Conservation (phyloP, 2,888 invertebrate species). For the Thymelicus acteon region DNA sequence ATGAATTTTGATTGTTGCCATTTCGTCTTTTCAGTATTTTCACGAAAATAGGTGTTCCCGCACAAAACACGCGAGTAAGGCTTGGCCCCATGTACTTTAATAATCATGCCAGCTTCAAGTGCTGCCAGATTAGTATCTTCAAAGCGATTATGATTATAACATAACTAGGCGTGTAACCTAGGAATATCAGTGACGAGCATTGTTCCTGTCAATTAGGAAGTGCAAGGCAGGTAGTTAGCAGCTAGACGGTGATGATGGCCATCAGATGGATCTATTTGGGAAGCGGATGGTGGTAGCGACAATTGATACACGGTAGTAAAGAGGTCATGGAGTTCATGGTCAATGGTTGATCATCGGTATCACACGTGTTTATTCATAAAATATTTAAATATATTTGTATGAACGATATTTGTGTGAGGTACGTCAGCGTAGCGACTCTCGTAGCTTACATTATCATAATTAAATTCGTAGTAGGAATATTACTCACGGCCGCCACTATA, state of each 20-base stretch:
- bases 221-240: constrained; percentile 44
- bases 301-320: constrained; percentile 61
- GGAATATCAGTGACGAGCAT: neutral
- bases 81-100: too few relatives aligned
- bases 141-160: neutral
- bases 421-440: constrained; percentile 54
- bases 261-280: constrained; percentile 52
- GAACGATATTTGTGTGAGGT: constrained; percentile 33
- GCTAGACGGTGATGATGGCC: constrained; percentile 39
- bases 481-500: constrained; percentile 41
- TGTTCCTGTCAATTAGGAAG: constrained; percentile 28
- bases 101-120: neutral
- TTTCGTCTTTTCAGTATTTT: too few relatives aligned
- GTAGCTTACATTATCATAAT: constrained; percentile 54
- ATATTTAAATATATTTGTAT: constrained; percentile 52
- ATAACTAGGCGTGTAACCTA: too few relatives aligned
- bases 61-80: too few relatives aligned
- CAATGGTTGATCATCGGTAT: constrained; percentile 52
- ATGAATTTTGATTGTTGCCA: too few relatives aligned
- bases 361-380: constrained; percentile 57
- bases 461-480: constrained; percentile 48
- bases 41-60: too few relatives aligned
- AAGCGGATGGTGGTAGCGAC: constrained; percentile 47
- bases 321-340: constrained; percentile 69
- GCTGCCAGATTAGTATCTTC: neutral